These are phyloP conservation scores for Acanthochromis polyacanthus DNA, from an alignment of 2,113 vertebrate species.

Conservation along the genomic window DNA sequence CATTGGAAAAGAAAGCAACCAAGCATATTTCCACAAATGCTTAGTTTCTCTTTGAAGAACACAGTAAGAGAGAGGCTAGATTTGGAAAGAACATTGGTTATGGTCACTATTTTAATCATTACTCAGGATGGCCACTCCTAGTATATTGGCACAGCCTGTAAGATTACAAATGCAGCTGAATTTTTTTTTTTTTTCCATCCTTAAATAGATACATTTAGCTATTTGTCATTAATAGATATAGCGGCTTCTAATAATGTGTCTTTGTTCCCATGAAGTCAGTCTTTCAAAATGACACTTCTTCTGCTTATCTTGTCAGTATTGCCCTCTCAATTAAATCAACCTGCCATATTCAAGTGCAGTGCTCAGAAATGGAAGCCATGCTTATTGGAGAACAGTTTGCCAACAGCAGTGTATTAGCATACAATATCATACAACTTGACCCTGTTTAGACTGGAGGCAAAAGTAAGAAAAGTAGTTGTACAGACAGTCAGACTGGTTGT, in stretches of 20 bases:
- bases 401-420: constrained; percentile 28
- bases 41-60: constrained; percentile 8
- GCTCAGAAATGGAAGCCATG: constrained; percentile 23
- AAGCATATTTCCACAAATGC: background rate
- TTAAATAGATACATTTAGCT: background rate
- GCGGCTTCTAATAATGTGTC: constrained; percentile 1
- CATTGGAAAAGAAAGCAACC: background rate
- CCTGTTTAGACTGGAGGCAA: constrained; percentile 43
- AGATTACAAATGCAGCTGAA: constrained; percentile 25
- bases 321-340: background rate
- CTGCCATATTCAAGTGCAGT: background rate
- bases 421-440: constrained; percentile 42
- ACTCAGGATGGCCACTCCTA: constrained; percentile 12
- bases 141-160: constrained; percentile 16
- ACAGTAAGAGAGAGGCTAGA: constrained; percentile 10
- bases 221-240: background rate
- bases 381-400: constrained; percentile 26
- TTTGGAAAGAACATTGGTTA: background rate
- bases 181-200: background rate
- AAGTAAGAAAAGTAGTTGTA: constrained; percentile 27
- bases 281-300: background rate
- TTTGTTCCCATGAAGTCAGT: constrained; percentile 5
- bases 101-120: constrained; percentile 1
- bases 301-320: constrained; percentile 7
- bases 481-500: constrained; percentile 20